Evolutionary conservation across 2,113 vertebrate genomes (phyloP).

Genomic region (Melanotaenia duboulayi): DNA sequence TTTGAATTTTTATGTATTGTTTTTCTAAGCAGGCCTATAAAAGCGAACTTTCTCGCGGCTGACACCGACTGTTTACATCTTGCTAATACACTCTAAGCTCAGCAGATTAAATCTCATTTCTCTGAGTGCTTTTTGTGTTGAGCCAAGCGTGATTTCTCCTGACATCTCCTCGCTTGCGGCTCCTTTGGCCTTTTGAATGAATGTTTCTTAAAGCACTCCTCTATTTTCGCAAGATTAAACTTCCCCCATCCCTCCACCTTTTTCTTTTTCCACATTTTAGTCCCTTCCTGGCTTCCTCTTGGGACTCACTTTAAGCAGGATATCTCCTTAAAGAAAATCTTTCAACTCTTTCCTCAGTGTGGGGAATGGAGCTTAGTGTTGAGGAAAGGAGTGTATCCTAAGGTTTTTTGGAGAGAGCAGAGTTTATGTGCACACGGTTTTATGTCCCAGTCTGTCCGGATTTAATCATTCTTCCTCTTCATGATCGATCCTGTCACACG

Average conservation of each 20-base stretch:
- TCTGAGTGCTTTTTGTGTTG: conserved; percentile 76
- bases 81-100: conserved; percentile 64
- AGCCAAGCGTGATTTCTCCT: conserved; percentile 71
- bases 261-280: conserved; percentile 60
- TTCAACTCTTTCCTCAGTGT: conserved; percentile 48
- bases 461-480: conserved; percentile 46
- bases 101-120: conserved; percentile 77
- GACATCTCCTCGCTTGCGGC: conserved; percentile 62
- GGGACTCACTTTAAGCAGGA: conserved; percentile 48
- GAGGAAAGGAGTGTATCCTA: conserved; percentile 40
- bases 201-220: conserved; percentile 67
- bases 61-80: conserved; percentile 66
- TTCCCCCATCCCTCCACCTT: conserved; percentile 4
- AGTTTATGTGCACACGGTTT: conserved; percentile 31
- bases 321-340: conserved; percentile 59
- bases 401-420: conserved; percentile 26
- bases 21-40: conserved; percentile 42
- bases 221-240: conserved; percentile 69
- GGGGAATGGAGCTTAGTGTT: conserved; percentile 20
- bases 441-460: conserved; percentile 37
- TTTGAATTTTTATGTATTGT: conserved; percentile 50
- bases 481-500: conserved; percentile 46
- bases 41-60: conserved; percentile 69
- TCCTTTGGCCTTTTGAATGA: conserved; percentile 57
- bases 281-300: conserved; percentile 47